Base-by-base conservation (phyloP, 2,797 vertebrate genomes). In the Labeo calbasu region DNA sequence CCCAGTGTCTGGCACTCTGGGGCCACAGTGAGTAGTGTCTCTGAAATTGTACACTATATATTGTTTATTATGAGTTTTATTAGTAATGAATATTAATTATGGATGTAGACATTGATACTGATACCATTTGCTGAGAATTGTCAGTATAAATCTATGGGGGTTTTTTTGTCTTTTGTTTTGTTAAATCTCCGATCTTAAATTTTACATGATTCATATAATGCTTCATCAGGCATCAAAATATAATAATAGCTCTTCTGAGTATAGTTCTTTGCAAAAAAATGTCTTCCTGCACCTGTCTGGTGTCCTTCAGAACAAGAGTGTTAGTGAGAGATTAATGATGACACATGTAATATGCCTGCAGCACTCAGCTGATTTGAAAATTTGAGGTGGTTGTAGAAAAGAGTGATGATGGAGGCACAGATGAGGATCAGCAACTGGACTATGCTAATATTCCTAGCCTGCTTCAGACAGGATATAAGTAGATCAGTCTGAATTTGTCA, bases 1-100 rank as follows among this genome's bases (percentile, higher is more conserved):
- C 95, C 15, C 98, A 99, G 90, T 99, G 98, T 92, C 93, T 92
- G 59, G 91, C 91, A 28, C 93, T 99, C 81, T 99, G 98, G 98
- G 97, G 97, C 73, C 96, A 93, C 83, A 93, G 98, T 99, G 89
- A 94, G 97, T 95, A 91, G 25, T 3, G 46, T 57, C 25, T 25
- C 5, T 78, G 6, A 55, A 13, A 68, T 19, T 23, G 17, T 15
- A 68, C 8, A 66, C 6, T 13, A 53, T 51, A 17, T 21, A 28
- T 5, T 19, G 40, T 36, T 75, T 75, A n/a, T 23, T 32, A 32
- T 53, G 48, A 73, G 28, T 73, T 19, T 72, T 19, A 51, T 21
- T 21, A 53, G 25, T 17, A 76, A n/a, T 59, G 53, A 57, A 40
- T 59, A 10, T 76, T 23, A 40, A 43, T n/a, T 76, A 23, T 14